A percentile compares a stretch with the other conserved stretches of the same genome.
These are phyloP conservation scores for Embidobia sp. DNA, from an alignment of 2,888 invertebrate genomes.

Conservation along the genomic window DNA sequence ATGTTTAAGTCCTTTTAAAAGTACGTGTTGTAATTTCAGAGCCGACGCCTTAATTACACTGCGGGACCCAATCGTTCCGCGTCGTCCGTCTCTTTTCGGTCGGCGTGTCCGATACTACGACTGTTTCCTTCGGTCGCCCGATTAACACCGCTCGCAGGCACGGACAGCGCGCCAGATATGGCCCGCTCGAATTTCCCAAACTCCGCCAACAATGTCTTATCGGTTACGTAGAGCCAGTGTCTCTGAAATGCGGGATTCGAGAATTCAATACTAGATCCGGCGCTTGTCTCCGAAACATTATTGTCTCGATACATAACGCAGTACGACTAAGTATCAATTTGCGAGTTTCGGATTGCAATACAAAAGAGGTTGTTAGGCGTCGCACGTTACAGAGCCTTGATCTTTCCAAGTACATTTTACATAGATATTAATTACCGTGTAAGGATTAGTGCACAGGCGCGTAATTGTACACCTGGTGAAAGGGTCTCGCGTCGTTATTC, in stretches of 20 bases:
- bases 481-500: constrained; percentile 17
- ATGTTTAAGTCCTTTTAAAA: neutral
- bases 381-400: constrained; percentile 11
- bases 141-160: constrained; percentile 12
- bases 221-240: constrained; percentile 54
- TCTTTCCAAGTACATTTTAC: constrained; percentile 28
- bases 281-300: constrained; percentile 40
- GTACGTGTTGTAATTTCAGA: neutral
- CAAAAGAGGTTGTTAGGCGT: constrained; percentile 44
- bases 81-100: constrained; percentile 5
- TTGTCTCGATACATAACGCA: constrained; percentile 35
- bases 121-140: constrained; percentile 2
- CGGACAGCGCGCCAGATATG: constrained; percentile 32
- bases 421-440: constrained; percentile 32
- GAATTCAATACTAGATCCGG: constrained; percentile 52
- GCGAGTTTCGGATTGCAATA: constrained; percentile 47
- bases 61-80: constrained; percentile 20
- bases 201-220: constrained; percentile 62
- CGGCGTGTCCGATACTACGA: neutral
- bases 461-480: neutral
- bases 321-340: constrained; percentile 46
- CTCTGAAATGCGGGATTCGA: constrained; percentile 46
- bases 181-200: constrained; percentile 42
- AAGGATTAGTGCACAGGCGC: neutral
- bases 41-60: constrained; percentile 36